phyloP scores from a whole-genome alignment of 23 tunicate species.

The Trididemnum miniatum region DNA sequence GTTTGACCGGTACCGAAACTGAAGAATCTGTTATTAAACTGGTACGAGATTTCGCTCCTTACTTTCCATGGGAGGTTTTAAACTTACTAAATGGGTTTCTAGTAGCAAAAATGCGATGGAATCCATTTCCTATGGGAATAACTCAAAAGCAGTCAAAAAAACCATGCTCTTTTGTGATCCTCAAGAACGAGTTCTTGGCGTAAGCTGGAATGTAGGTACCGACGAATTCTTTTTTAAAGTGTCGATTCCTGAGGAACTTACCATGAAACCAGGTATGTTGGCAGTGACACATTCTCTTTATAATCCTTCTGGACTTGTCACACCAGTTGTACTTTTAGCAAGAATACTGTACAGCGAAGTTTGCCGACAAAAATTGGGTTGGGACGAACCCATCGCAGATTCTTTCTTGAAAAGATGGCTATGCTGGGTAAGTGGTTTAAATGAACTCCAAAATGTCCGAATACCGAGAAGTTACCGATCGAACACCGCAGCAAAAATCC shows the following conservation, averaged over 20 bases:
- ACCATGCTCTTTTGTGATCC: background rate
- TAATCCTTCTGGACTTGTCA: background rate
- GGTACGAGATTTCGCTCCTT: background rate
- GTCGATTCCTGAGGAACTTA: background rate
- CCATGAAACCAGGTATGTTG: background rate
- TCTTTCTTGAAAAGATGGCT: background rate
- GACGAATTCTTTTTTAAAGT: background rate
- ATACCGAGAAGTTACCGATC: background rate
- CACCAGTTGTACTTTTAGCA: background rate
- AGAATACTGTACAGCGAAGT: background rate
- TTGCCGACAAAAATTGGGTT: background rate
- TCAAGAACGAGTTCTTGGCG: background rate
- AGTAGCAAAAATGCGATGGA: background rate
- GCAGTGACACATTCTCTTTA: background rate
- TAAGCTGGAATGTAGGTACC: background rate
- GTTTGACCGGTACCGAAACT: background rate
- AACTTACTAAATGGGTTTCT: background rate
- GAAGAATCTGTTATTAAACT: background rate
- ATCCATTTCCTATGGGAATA: background rate
- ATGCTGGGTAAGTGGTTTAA: background rate
- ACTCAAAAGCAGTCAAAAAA: background rate
- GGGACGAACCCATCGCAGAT: background rate
- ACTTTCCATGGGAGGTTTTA: background rate
- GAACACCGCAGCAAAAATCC: background rate
- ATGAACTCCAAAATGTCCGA: background rate